Base-by-base conservation (phyloP, 2,797 vertebrate genomes). In the Eospalax fontanierii region DNA sequence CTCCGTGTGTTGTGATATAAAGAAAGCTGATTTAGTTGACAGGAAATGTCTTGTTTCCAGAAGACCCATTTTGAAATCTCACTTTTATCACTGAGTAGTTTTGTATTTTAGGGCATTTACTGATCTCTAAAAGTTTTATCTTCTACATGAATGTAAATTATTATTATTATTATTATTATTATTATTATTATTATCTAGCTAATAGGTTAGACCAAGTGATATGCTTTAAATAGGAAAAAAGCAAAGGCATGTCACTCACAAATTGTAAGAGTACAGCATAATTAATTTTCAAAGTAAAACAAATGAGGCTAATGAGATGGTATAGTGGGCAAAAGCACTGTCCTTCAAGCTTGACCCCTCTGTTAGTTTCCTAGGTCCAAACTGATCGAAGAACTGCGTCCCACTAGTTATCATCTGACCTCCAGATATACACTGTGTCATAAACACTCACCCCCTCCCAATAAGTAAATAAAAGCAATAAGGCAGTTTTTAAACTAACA, bases 31-130 rank as follows among this genome's bases (percentile, higher is more conserved):
- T 84, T 93, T 84, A 80, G 21, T 38, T 68, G 38, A 54, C 90
- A 74, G 30, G 90, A 85, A 92, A 6, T 46, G 8, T 85, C 54
- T 94, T 24, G 14, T 89, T 76, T 94, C 87, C 9, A 74, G 89
- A 54, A 91, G 3, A 4, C 33, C 21, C 66, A 54, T 65, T 89
- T 85, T 50, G 61, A 83, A 89, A 71, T 83, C 6, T 4, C 16
- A 30, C 2, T 59, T 93, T 71, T 7, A 46, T 9, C 9, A 28
- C 19, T 40, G 63, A 26, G 54, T 59, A 86, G 24, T 2, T n/a
- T 92, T 78, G 61, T 95, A 43, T 50, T 35, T 79, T 92, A 59
- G 43, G 28, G 15, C 14, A 46, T 86, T 74, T 71, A 24, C 14
- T 89, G 50, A 59, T 33, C 6, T 79, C 46, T 57, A 15, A 19